A percentile compares a stretch with the other conserved stretches of the same genome.
Evolutionary conservation across 2,797 vertebrate genomes (phyloP).

Genomic region (Molossus molossus): DNA sequence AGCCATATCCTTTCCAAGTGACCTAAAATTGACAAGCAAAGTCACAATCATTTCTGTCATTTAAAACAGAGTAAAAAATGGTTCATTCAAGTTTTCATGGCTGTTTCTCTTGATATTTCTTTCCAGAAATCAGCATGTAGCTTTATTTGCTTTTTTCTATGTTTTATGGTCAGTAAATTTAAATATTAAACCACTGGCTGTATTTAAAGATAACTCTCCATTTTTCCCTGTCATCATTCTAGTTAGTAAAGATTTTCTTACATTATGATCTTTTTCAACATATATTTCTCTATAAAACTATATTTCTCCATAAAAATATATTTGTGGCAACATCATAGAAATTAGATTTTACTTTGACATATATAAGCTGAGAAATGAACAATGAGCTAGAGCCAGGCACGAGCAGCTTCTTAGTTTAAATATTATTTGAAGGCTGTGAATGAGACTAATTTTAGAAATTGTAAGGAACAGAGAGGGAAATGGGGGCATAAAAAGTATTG

Average conservation of each 20-base stretch:
- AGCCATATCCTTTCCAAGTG: conserved; percentile 16
- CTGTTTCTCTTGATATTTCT: background rate
- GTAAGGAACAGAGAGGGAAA: background rate
- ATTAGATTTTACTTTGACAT: background rate
- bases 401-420: background rate
- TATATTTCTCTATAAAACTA: background rate
- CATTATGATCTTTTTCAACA: background rate
- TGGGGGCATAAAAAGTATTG: background rate
- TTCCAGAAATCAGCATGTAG: background rate
- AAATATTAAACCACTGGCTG: background rate
- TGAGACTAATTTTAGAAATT: background rate
- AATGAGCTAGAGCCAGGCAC: background rate
- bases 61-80: conserved; percentile 25
- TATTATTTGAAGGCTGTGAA: background rate
- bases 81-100: conserved; percentile 18
- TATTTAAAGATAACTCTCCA: background rate
- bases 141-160: conserved; percentile 10
- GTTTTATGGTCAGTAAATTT: background rate
- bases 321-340: background rate
- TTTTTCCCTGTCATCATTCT: background rate
- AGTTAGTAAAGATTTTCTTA: background rate
- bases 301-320: background rate
- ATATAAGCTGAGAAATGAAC: background rate
- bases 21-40: conserved; percentile 15
- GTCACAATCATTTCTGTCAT: background rate